Base-by-base conservation (phyloP, 1,140 invertebrate genomes). In the Drosophila navojoa region DNA sequence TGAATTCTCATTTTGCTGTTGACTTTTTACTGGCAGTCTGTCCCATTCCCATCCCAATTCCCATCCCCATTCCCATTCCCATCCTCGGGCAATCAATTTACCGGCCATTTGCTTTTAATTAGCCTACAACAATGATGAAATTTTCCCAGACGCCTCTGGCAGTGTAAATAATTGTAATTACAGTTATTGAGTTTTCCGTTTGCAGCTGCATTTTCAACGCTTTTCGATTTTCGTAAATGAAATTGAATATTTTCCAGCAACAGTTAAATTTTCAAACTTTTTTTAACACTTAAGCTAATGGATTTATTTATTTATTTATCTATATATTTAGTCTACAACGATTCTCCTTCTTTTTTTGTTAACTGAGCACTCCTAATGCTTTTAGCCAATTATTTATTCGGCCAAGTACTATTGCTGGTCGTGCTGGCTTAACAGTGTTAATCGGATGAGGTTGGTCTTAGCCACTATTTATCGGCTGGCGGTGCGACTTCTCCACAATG, bases 1-100 rank as follows among this genome's bases (percentile, higher is more conserved):
- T 86, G 79, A 72, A 86, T 86, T 86, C 82, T 54, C 53, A 73
- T 82, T 79, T 71, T 79, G 79, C 42, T 38, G 35, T 38, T 87
- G 79, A 81, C 78, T 87, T 79, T 72, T 27, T 22, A 16, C 50
- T 16, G n/a, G 9, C 22, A 27, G 6, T 3, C 27, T 29, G 32
- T 2, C 6, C 32, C 32, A 7, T 29, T 0, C 27, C 16, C 44
- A 22, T 22, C 19, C 19, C 19, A 1, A 3, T 22, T 0, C 6
- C 32, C 32, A 11, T 29, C 0, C 0, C 22, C 16, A 27, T 7
- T 2, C 6, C 32, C 29, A 11, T 29, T 0, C 25, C 22, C 16
- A 27, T 22, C 27, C 45, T 5, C 47, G 52, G 52, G 66, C 71
- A 38, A 22, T 44, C 67, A 75, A 71, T 75, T 71, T 53, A 58